Evolutionary conservation across 2,113 vertebrate genomes (phyloP), one percentile per base, ranked within the genome.

Genomic region (Phainopepla nitens): DNA sequence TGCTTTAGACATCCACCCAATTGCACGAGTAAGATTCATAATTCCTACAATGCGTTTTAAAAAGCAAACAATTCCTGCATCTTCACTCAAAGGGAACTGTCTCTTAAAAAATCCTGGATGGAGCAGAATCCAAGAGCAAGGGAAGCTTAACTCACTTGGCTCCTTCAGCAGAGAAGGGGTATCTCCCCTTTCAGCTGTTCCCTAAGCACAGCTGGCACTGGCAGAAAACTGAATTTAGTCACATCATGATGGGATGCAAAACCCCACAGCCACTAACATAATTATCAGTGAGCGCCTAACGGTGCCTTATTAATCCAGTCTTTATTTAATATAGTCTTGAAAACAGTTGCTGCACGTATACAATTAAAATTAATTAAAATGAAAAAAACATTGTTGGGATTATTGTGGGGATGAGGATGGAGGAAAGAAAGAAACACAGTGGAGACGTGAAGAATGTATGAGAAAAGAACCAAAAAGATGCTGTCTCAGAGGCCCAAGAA

Each of bases 31-130:
- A 39, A 72, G 49, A 87, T 22, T 58, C 11, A 15, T 39, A 5
- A 61, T 64, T 80, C 77, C 91, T 86, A 82, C 76, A 33, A 36
- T 2, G 35, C 47, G 49, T 87, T 97, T 97, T 86, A 94, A 91
- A 95, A 78, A 66, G 15, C 66, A 86, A 97, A 89, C 33, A 81
- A 88, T 90, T 96, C 78, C 79, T 17, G 39, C 44, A 90, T 75
- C 66, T 87, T 82, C 68, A 71, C 39, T 81, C 71, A 82, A 94
- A 61, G n/a, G 79, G 41, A 93, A 76, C 29, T 47, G n/a, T 47
- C 28, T 82, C 75, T 44, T n/a, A 42, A n/a, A 89, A 84, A 78
- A 66, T 44, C 39, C 77, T 75, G 66, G 33, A 61, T 21, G 36
- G n/a, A 84, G 31, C 29, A 83, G 69, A 70, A 45, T 50, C 16